Percentiles rank a stretch among this genome's conserved stretches.
Conservation (phyloP, 1,140 invertebrate species). For the Parasteatoda tepidariorum region DNA sequence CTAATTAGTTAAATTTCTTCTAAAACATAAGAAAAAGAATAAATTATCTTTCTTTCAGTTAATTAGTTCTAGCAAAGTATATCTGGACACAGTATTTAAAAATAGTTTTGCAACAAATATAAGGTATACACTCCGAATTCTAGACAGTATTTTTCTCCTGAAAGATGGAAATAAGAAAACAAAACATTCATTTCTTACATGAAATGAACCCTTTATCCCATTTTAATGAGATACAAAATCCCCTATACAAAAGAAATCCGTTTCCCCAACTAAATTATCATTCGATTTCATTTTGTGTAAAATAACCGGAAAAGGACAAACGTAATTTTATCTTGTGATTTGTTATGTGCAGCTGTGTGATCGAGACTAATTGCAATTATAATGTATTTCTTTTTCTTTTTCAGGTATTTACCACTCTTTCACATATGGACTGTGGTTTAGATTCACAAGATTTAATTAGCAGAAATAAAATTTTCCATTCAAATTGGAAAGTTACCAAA, state of each 20-base stretch:
- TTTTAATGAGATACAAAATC: background rate
- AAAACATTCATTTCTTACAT: background rate
- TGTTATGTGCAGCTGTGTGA: background rate
- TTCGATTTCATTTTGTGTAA: background rate
- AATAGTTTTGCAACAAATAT: no score
- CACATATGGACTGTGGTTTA: background rate
- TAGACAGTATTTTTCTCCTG: no score
- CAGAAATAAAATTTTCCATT: background rate
- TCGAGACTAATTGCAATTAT: constrained; percentile 14
- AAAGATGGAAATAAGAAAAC: no score
- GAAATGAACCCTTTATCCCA: background rate
- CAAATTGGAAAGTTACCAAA: background rate
- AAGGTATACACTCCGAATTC: no score
- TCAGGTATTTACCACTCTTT: background rate
- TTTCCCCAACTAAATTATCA: background rate
- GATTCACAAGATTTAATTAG: constrained; percentile 4
- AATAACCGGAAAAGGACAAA: background rate
- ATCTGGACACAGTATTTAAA: no score
- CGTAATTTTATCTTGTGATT: background rate
- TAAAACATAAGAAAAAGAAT: no score
- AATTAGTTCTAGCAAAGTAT: no score
- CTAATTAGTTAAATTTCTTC: no score
- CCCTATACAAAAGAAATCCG: background rate
- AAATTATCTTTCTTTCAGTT: no score
- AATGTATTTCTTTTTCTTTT: constrained; percentile 6